Evolutionary conservation across 1,140 invertebrate genomes (phyloP).

Genomic region (Drosophila pruinosa): DNA sequence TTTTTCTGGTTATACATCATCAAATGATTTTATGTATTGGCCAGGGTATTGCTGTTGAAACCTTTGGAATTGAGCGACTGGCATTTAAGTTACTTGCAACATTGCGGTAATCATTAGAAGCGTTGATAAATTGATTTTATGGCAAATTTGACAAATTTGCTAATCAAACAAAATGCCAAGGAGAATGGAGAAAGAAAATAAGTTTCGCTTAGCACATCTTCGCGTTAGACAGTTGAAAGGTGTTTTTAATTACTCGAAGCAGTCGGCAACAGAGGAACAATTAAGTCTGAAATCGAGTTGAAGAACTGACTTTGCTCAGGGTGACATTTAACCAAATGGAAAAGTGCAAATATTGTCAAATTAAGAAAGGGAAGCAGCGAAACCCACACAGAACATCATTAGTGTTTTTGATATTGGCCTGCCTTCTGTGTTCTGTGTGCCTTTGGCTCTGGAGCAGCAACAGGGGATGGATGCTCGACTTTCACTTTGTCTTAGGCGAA

Average conservation of each 20-base stretch:
- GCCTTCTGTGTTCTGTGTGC: background rate
- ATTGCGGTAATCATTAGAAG: constrained; percentile 55
- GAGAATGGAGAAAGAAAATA: background rate
- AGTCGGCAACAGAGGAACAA: constrained; percentile 68
- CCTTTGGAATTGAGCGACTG: background rate
- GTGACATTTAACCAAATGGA: constrained; percentile 78
- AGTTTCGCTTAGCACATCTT: constrained; percentile 22
- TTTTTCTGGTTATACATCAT: too few species aligned
- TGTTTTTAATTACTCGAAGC: constrained; percentile 79
- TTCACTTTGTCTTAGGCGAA: constrained; percentile 36
- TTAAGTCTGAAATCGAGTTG: constrained; percentile 52
- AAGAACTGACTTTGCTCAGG: constrained; percentile 25
- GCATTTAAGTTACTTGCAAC: background rate
- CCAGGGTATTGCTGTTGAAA: background rate
- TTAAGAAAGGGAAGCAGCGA: constrained; percentile 26
- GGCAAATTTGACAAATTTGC: constrained; percentile 77
- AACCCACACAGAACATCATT: constrained; percentile 79
- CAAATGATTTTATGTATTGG: background rate
- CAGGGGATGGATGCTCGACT: constrained; percentile 28
- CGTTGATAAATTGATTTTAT: constrained; percentile 64
- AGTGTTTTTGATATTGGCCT: constrained; percentile 42
- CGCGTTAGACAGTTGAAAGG: constrained; percentile 69
- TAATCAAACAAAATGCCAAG: constrained; percentile 68
- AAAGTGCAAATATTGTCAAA: constrained; percentile 77
- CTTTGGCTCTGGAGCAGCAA: background rate